phyloP scores from a whole-genome alignment of 2,113 vertebrate genomes.

The Piliocolobus tephrosceles region DNA sequence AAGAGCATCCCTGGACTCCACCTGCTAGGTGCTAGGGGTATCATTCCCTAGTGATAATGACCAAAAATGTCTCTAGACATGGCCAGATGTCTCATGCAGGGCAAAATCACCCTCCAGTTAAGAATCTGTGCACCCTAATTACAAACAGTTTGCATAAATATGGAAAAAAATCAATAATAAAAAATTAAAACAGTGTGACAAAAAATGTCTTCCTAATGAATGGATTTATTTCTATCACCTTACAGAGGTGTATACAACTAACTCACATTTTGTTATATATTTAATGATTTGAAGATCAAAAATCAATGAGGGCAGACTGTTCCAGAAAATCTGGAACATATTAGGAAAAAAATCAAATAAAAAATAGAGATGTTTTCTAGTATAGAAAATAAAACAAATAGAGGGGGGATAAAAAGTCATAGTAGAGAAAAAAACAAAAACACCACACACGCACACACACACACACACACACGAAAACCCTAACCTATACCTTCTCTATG shows the following conservation, averaged over 20 bases:
- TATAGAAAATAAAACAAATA: neutral
- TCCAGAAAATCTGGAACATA: constrained; percentile 3
- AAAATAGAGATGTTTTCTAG: neutral
- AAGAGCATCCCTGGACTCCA: neutral
- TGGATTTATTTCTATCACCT: constrained; percentile 4
- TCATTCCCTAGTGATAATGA: neutral
- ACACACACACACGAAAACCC: neutral
- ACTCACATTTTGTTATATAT: neutral
- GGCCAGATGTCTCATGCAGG: neutral
- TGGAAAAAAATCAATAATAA: neutral
- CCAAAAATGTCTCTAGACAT: neutral
- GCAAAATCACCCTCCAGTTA: neutral
- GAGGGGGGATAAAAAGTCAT: neutral
- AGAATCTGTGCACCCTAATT: neutral
- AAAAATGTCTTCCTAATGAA: constrained; percentile 35
- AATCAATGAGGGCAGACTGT: neutral
- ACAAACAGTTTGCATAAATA: neutral
- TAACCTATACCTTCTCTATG: neutral
- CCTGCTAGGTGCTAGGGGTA: neutral
- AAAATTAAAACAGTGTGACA: neutral
- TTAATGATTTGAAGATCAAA: constrained; percentile 4
- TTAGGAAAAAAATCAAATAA: neutral
- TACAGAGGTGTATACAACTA: neutral
- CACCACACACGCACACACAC: neutral
- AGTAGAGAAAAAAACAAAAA: neutral